Evolutionary conservation across 2,888 invertebrate species (phyloP).

Genomic region (Aporophyla nigra): DNA sequence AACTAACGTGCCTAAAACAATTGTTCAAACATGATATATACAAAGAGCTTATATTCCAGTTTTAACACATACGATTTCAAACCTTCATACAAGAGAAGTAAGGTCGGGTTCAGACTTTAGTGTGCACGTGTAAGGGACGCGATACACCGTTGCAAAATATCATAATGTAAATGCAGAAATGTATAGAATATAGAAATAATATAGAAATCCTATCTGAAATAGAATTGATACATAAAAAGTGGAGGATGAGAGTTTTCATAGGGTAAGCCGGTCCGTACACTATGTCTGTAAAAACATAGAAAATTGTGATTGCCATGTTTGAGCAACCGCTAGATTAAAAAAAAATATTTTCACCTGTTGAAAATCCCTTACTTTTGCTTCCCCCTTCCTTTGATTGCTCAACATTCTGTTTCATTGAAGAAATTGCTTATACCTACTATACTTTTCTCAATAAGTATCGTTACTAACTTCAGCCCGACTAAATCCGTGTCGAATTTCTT

Average conservation of each 20-base stretch:
- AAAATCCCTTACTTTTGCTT: no score
- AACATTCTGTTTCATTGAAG: no score
- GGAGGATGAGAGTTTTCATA: background rate
- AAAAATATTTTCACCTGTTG: no score
- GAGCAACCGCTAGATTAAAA: no score
- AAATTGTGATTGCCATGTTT: no score
- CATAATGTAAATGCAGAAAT: slow-evolving; percentile 14
- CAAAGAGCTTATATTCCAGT: slow-evolving; percentile 14
- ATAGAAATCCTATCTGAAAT: background rate
- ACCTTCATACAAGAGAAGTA: rapidly evolving
- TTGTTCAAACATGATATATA: slow-evolving; percentile 28
- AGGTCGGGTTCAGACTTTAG: background rate
- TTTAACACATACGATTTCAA: background rate
- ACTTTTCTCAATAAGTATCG: no score
- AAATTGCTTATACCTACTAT: no score
- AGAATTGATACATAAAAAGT: background rate
- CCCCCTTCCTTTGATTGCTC: no score
- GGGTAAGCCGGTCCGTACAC: background rate
- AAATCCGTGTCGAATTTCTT: background rate
- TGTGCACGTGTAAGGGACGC: slow-evolving; percentile 15
- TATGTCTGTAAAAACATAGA: no score
- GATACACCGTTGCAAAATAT: slow-evolving; percentile 39
- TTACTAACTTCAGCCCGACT: no score
- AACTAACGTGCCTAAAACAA: slow-evolving; percentile 63
- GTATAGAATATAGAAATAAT: no score